These are phyloP conservation scores for Thyatira batis DNA, from an alignment of 2,888 invertebrate genomes.

Conservation along the genomic window DNA sequence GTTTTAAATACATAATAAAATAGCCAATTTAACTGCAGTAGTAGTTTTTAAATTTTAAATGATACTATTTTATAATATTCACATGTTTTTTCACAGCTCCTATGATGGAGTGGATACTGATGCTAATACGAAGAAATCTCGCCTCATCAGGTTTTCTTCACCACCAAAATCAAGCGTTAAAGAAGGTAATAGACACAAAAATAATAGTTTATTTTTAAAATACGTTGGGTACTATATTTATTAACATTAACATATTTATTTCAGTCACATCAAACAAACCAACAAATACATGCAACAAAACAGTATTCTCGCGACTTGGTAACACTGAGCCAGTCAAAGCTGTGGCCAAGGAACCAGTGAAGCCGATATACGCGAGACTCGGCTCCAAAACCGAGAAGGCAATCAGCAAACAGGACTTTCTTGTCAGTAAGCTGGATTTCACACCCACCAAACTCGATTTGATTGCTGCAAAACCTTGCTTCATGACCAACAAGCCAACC, in stretches of 20 bases:
- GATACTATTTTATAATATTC: neutral
- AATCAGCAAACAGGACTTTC: neutral
- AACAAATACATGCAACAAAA: constrained; percentile 46
- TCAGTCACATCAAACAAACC: constrained; percentile 45
- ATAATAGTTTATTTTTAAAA: neutral
- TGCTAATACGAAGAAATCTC: constrained; percentile 51
- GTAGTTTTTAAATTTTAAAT: neutral
- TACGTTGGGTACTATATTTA: neutral
- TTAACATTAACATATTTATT: constrained; percentile 9
- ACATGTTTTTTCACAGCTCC: constrained; percentile 31
- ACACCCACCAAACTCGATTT: neutral
- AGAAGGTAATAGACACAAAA: constrained; percentile 45
- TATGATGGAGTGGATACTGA: constrained; percentile 26
- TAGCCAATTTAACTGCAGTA: neutral
- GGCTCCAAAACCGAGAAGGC: constrained; percentile 51
- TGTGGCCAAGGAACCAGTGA: constrained; percentile 38
- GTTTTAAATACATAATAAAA: neutral
- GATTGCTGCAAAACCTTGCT: constrained; percentile 31
- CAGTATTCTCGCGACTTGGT: constrained; percentile 73
- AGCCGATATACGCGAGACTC: constrained; percentile 66
- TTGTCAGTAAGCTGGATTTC: neutral
- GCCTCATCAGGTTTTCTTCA: constrained; percentile 57
- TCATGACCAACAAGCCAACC: constrained; percentile 38
- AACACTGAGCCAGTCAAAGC: constrained; percentile 43
- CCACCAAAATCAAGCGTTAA: constrained; percentile 38